Base-by-base conservation (phyloP, 1,140 invertebrate species). In the Bombus superbus region DNA sequence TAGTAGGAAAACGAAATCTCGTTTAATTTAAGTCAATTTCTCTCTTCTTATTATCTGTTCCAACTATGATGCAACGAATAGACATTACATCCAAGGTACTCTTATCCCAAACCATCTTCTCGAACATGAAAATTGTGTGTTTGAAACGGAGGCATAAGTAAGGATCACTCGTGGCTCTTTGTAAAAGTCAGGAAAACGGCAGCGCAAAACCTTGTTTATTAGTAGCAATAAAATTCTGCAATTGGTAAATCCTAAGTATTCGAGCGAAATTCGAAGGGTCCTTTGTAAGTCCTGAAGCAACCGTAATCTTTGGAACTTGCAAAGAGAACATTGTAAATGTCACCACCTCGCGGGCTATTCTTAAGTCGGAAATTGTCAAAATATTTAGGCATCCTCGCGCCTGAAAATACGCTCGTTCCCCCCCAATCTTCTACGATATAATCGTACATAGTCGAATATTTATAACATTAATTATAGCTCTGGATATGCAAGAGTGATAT, bases 111-210 rank as follows among this genome's bases (percentile, higher is more conserved):
- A 2, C 2, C 3, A 62, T 28, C 3, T n/a, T 11, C 0, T 25
- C 28, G 8, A n/a, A 62, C 10, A 9, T 10, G 22, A 22, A 53
- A 53, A 53, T 22, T 6, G 25, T 22, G 0, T 57, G 5, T 22
- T 3, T n/a, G 8, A n/a, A 78, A 84, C 44, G 73, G 35, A 57
- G 62, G 25, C 28, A 35, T 42, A 35, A 77, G 38, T 6, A 32
- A 71, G 47, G 38, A 62, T 78, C 75, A 35, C 10, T 79, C 47
- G 57, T 38, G 74, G 78, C 66, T 83, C 38, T 66, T 78, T 22
- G n/a, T 53, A 69, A 87, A 83, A 84, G 81, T 87, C 76, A 80
- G 72, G 6, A 72, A 85, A 80, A 80, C 75, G 35, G 68, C 62
- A 71, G 71, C 42, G 15, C 28, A 57, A 38, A n/a, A 62, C 44